These are phyloP conservation scores for Gila orcuttii DNA, from an alignment of 2,113 vertebrate species.

Conservation along the genomic window DNA sequence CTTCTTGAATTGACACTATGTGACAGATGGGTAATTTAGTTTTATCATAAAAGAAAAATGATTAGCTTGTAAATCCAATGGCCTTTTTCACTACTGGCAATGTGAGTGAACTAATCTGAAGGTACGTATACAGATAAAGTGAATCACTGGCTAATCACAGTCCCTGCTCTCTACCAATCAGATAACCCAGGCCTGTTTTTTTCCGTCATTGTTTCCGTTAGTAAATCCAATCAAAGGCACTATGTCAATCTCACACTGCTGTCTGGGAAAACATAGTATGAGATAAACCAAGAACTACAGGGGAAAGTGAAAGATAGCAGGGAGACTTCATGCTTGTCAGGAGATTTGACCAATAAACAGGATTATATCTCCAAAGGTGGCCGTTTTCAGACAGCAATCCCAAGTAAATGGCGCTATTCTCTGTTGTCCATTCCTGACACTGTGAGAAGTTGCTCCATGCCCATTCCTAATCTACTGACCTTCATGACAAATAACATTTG, in stretches of 20 bases:
- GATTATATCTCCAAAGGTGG: slow-evolving; percentile 35
- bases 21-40: background rate
- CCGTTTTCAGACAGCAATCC: background rate
- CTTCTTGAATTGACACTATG: background rate
- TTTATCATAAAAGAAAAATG: background rate
- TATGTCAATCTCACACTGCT: slow-evolving; percentile 29
- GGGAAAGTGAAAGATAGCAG: background rate
- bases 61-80: background rate
- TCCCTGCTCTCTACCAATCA: slow-evolving; percentile 22
- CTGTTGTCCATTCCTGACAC: background rate
- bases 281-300: slow-evolving; percentile 11
- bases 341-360: slow-evolving; percentile 13
- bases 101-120: background rate
- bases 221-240: slow-evolving; percentile 42
- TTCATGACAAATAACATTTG: background rate
- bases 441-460: background rate
- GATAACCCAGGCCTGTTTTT: slow-evolving; percentile 4
- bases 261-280: background rate
- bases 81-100: background rate
- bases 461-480: background rate
- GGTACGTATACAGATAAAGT: background rate
- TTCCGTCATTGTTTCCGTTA: slow-evolving; percentile 9
- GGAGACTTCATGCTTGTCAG: slow-evolving; percentile 2
- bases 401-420: background rate
- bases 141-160: slow-evolving; percentile 27